Evolutionary conservation across 2,888 invertebrate genomes (phyloP), one percentile per base, ranked within the genome.

Genomic region (Frankliniella fusca): DNA sequence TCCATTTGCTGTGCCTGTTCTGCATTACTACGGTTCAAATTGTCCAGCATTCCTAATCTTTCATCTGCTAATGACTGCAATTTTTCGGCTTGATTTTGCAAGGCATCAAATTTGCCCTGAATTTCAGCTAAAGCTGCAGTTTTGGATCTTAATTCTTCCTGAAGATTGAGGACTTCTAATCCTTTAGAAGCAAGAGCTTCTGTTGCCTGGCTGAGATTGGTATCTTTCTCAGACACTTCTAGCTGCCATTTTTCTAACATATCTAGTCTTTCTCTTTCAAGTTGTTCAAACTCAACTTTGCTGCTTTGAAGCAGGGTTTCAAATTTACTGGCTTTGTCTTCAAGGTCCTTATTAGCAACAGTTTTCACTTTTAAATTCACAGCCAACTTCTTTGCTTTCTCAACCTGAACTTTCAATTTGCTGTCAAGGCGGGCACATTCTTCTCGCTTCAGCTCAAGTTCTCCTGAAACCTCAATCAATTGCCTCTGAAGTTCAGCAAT

Each of bases 341-440:
- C 93, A 61, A 94, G 87, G 84, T 94, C 93, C 61, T 91, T 89
- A 85, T 92, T 93, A 84, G 92, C 90, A 0, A 89, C 87, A 0
- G 91, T 90, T 86, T 94, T 94, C 86, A 94, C 94, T 87, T 94
- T 95, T 15, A 95, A 89, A 86, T 92, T 93, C 0, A 93, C 90
- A 0, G 94, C 95, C 85, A 93, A 92, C 86, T 94, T 94, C 86
- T 94, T 95, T 86, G 94, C 90, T 87, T 94, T 95, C 85, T 87
- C 76, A 85, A 86, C 80, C 86, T 81, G 65, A 7, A 86, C 81
- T 76, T 23, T 93, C 84, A 92, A 92, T 86, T 93, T 93, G 11
- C 86, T 88, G 85, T 93, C 92, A 1, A 92, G 86, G 20, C 89
- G 87, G 1, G 85, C 83, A 81, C 86, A 15, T 81, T 85, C 81